Conservation (phyloP, 92 coral and sea anemone species). For the Muricea muricata region DNA sequence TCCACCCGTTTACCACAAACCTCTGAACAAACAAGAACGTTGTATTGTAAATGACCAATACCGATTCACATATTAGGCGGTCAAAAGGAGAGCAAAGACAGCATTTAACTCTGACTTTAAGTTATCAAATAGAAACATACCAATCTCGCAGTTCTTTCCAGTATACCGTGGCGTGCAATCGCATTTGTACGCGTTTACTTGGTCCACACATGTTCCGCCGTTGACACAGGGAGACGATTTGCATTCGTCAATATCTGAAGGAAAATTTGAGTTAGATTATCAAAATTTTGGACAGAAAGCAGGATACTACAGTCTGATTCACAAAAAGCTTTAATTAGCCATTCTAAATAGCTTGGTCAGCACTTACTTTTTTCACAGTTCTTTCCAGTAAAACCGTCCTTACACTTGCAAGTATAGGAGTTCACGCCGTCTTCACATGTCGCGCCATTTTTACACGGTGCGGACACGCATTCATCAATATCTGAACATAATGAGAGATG, state of each 20-base stretch:
- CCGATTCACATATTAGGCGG: too few relatives aligned
- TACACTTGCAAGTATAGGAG: slow-evolving; percentile 11
- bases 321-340: too few relatives aligned
- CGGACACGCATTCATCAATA: slow-evolving; percentile 15
- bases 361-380: slow-evolving; percentile 18
- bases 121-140: neutral
- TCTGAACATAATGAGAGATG: neutral
- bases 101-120: too few relatives aligned
- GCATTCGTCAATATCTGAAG: slow-evolving; percentile 22
- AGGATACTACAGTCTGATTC: too few relatives aligned
- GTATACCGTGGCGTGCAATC: slow-evolving; percentile 27
- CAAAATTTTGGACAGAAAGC: too few relatives aligned
- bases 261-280: neutral
- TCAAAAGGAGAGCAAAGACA: too few relatives aligned
- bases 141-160: slow-evolving; percentile 24
- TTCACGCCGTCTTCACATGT: slow-evolving; percentile 14
- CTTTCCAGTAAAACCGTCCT: slow-evolving; percentile 22
- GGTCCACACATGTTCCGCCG: slow-evolving; percentile 12
- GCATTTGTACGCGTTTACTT: slow-evolving; percentile 37
- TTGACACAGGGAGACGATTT: neutral
- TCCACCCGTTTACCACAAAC: slow-evolving; percentile 45
- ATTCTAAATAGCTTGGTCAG: too few relatives aligned
- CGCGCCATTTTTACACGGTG: slow-evolving; percentile 23
- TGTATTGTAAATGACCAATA: neutral
- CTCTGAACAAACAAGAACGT: slow-evolving; percentile 3